These are phyloP conservation scores for Gallinago jamesoni DNA, from an alignment of 2,113 vertebrate genomes.

Conservation along the genomic window DNA sequence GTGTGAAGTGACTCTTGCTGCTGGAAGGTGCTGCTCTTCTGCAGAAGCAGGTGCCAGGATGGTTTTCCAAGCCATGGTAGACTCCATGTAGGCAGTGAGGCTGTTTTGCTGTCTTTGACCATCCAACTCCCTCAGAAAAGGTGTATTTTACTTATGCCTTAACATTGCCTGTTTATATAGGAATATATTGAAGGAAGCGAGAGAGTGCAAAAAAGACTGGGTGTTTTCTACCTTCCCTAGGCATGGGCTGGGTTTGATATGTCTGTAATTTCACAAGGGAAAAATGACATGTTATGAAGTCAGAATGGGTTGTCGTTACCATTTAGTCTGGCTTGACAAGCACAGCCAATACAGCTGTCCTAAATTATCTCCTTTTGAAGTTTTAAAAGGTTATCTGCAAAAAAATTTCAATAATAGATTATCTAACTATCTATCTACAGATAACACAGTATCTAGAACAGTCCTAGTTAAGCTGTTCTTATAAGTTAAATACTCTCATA, in stretches of 20 bases:
- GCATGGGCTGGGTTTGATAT: background rate
- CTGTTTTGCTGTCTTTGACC: background rate
- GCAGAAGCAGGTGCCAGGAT: background rate
- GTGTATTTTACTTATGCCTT: background rate
- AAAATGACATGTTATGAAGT: rapidly evolving
- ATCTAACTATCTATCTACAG: too few species aligned
- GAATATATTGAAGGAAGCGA: background rate
- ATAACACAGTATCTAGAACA: background rate
- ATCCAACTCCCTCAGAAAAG: background rate
- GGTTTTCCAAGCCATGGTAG: background rate
- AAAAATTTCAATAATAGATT: background rate
- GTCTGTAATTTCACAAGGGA: background rate
- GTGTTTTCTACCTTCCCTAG: background rate
- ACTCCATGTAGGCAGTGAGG: background rate
- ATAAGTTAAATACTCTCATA: background rate
- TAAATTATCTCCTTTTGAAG: background rate
- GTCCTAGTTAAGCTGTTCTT: background rate
- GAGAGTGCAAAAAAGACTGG: background rate
- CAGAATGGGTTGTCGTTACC: background rate
- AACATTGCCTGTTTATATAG: background rate
- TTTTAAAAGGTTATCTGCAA: background rate
- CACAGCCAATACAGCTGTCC: background rate
- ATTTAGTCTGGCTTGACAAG: background rate
- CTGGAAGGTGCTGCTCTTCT: background rate
- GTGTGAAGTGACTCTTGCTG: background rate